Evolutionary conservation across 2,888 invertebrate genomes (phyloP).

Genomic region (Andrena bicolor): DNA sequence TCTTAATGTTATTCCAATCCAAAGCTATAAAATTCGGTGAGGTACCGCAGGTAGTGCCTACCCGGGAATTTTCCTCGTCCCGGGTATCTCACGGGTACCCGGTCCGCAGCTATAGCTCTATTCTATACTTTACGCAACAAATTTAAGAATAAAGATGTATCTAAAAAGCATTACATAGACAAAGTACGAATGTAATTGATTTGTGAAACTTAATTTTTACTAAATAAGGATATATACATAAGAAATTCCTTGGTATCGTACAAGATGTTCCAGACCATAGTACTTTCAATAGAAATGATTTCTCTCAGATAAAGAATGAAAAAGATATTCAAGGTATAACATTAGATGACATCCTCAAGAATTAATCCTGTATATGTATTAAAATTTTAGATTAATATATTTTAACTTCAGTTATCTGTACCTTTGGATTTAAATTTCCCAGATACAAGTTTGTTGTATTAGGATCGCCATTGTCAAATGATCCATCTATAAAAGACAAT

Average conservation of each 20-base stretch:
- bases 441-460: constrained; percentile 99
- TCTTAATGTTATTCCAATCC: no score
- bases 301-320: not conserved
- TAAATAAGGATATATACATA: no score
- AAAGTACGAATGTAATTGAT: no score
- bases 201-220: no score
- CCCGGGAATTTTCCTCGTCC: no score
- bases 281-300: not conserved
- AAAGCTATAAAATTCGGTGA: no score
- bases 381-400: constrained; percentile 32
- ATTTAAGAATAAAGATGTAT: no score
- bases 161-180: no score
- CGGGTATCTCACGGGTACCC: no score
- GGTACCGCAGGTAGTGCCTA: no score
- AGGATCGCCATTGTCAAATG: constrained; percentile 98
- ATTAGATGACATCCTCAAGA: constrained; percentile 78
- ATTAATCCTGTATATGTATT: constrained; percentile 1
- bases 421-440: constrained; percentile 98
- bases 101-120: no score
- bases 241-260: not conserved
- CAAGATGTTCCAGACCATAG: not conserved
- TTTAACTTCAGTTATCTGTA: constrained; percentile 82
- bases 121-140: no score
- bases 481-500: constrained; percentile 87
- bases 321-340: not conserved